Evolutionary conservation across 2,113 vertebrate genomes (phyloP).

Genomic region (Mystacornis crossleyi): DNA sequence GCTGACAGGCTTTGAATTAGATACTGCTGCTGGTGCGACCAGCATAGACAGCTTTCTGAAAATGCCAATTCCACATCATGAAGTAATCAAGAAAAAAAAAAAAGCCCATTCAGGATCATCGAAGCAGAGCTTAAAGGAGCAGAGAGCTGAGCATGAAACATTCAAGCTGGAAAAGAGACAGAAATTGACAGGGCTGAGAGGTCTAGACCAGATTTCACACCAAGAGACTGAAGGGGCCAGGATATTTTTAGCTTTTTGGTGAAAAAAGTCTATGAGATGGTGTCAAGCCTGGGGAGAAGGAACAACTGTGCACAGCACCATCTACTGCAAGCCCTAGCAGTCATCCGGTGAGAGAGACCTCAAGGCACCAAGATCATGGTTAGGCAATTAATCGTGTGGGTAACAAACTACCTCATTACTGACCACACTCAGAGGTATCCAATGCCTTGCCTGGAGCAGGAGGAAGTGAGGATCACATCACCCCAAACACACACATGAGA

Average conservation of each 20-base stretch:
- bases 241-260: not conserved
- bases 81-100: not conserved
- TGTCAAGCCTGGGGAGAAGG: accelerated
- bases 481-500: accelerated
- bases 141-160: not conserved
- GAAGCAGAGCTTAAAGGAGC: not conserved
- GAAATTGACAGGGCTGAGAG: not conserved
- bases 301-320: accelerated
- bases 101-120: not conserved
- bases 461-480: not conserved
- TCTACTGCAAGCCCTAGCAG: not conserved
- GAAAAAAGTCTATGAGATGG: not conserved
- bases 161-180: not conserved
- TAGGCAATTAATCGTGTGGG: not conserved
- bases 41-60: not conserved
- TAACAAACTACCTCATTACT: not conserved
- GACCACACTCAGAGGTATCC: not conserved
- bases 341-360: not conserved
- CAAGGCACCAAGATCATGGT: not conserved
- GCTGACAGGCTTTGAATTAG: not conserved
- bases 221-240: not conserved
- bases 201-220: not conserved
- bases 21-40: not conserved
- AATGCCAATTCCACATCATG: not conserved
- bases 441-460: not conserved